phyloP scores from a whole-genome alignment of 2,888 invertebrate genomes.

The Heliconius charithonia region DNA sequence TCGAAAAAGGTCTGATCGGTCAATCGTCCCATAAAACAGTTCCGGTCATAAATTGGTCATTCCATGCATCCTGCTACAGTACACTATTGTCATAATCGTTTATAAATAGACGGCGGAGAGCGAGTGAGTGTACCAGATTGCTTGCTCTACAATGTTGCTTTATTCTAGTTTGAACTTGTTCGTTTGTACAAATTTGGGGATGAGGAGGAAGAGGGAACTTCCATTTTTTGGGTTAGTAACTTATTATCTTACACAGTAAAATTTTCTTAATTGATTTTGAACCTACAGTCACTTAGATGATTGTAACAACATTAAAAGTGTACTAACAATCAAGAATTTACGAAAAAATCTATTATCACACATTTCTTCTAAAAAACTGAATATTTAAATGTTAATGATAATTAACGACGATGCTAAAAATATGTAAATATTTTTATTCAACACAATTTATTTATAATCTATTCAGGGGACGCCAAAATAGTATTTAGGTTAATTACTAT shows the following conservation, averaged over 20 bases:
- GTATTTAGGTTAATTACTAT: constrained; percentile 48
- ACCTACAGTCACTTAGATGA: no score
- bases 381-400: no score
- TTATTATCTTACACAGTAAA: no score
- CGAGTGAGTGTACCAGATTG: constrained; percentile 23
- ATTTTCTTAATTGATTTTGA: no score
- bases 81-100: constrained; percentile 66
- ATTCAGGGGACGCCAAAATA: constrained; percentile 26
- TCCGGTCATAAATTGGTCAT: constrained; percentile 78
- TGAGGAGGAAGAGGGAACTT: no score
- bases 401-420: neutral
- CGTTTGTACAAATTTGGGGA: neutral
- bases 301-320: no score
- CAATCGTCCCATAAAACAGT: constrained; percentile 70
- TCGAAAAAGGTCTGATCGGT: constrained; percentile 61
- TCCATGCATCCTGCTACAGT: constrained; percentile 68
- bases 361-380: no score
- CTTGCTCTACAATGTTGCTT: constrained; percentile 20
- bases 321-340: no score
- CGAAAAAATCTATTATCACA: no score
- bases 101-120: constrained; percentile 52
- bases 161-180: neutral
- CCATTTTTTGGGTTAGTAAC: neutral
- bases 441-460: neutral
- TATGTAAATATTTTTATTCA: neutral